Percentiles rank a stretch among this genome's conserved stretches.
Conservation (phyloP, 2,113 vertebrate genomes). For the Festucalex cinctus region DNA sequence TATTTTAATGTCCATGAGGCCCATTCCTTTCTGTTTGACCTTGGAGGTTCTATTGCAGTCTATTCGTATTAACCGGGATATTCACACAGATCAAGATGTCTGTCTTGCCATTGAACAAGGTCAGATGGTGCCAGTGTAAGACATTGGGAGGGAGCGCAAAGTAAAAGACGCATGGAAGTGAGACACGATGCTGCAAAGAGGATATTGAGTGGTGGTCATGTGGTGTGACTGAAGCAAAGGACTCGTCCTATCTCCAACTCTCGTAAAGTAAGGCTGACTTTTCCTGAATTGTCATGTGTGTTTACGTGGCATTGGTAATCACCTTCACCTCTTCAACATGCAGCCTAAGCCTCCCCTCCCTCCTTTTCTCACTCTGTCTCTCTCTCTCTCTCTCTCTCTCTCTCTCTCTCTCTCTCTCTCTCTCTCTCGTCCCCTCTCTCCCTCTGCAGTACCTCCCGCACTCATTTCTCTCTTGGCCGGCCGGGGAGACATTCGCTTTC, state of each 20-base stretch:
- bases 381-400: conserved; percentile 8
- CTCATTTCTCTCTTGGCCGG: conserved; percentile 46
- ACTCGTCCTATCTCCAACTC: conserved; percentile 23
- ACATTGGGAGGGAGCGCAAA: neutral
- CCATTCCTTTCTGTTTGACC: neutral
- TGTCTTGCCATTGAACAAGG: conserved; percentile 6
- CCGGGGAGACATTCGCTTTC: conserved; percentile 34
- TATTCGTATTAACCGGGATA: neutral
- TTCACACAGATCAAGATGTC: neutral
- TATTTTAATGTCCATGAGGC: too few species aligned
- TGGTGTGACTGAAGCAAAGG: conserved; percentile 18
- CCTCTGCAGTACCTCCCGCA: conserved; percentile 59
- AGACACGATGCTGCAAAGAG: conserved; percentile 25
- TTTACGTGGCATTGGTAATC: conserved; percentile 45
- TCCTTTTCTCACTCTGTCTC: conserved; percentile 11
- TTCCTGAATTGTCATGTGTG: conserved; percentile 11
- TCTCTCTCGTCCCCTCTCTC: conserved; percentile 37
- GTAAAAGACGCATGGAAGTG: conserved; percentile 24
- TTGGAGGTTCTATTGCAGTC: neutral
- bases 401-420: conserved; percentile 18
- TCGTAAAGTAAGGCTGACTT: conserved; percentile 49
- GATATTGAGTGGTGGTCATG: conserved; percentile 5
- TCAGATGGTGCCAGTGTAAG: conserved; percentile 3
- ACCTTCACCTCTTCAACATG: conserved; percentile 11
- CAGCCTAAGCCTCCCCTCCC: conserved; percentile 13